phyloP scores from a whole-genome alignment of 1,140 invertebrate genomes.

The Eumaeus atala region DNA sequence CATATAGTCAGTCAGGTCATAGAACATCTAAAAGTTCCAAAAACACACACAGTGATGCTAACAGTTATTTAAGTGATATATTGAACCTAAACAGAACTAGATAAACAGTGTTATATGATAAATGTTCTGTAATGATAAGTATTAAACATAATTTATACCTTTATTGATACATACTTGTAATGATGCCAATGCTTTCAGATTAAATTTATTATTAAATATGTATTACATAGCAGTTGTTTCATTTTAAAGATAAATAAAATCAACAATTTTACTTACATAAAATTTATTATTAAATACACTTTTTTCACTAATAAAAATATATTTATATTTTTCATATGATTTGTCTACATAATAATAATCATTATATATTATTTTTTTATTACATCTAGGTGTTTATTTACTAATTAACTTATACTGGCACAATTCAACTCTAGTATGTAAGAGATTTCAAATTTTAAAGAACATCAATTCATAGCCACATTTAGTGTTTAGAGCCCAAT shows the following conservation, averaged over 20 bases:
- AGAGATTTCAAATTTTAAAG: too few species aligned
- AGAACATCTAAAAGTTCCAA: slow-evolving; percentile 26
- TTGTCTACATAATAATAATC: background rate
- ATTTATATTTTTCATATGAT: background rate
- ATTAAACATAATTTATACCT: background rate
- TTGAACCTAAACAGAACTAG: slow-evolving; percentile 56
- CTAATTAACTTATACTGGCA: background rate
- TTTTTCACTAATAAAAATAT: background rate
- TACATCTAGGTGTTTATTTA: background rate
- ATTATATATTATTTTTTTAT: background rate
- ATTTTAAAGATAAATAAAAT: too few species aligned
- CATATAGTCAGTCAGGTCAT: slow-evolving; percentile 20
- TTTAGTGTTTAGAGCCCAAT: too few species aligned
- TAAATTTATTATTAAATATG: too few species aligned
- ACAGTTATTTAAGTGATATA: slow-evolving; percentile 55
- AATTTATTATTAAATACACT: slow-evolving; percentile 6
- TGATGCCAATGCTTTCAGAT: too few species aligned
- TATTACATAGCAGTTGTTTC: too few species aligned
- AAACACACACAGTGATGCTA: slow-evolving; percentile 32
- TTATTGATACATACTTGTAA: background rate
- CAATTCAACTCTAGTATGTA: too few species aligned
- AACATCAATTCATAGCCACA: too few species aligned
- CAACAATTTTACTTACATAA: background rate
- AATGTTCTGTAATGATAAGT: background rate
- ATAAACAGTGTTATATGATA: slow-evolving; percentile 20